These are phyloP conservation scores for Shargacucullia verbasci DNA, from an alignment of 2,888 invertebrate species.

Conservation along the genomic window DNA sequence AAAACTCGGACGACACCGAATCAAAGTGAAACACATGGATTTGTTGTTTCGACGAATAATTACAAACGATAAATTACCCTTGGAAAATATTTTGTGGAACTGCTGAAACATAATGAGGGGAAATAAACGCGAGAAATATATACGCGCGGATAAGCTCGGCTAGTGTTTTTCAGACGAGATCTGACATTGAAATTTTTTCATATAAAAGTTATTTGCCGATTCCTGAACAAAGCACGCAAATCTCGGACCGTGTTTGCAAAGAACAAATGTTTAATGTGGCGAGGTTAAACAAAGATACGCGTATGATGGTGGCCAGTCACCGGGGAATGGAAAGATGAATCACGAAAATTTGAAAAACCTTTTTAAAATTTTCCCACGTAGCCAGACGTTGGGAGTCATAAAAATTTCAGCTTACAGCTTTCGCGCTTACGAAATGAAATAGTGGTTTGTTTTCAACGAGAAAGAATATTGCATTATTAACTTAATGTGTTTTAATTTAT, in stretches of 20 bases:
- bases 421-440: constrained; percentile 77
- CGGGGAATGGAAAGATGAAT: constrained; percentile 68
- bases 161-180: no score
- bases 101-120: constrained; percentile 17
- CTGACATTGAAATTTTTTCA: no score
- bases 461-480: constrained; percentile 62
- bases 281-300: constrained; percentile 72
- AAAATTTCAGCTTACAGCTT: constrained; percentile 78
- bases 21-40: constrained; percentile 76
- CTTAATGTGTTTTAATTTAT: constrained; percentile 65
- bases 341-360: constrained; percentile 76
- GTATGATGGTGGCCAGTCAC: constrained; percentile 62
- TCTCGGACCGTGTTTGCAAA: constrained; percentile 68
- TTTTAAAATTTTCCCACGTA: constrained; percentile 74
- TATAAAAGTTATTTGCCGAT: not conserved
- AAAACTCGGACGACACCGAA: constrained; percentile 78
- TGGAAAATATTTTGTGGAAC: constrained; percentile 27
- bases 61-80: constrained; percentile 48
- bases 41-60: constrained; percentile 61
- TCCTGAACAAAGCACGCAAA: constrained; percentile 49
- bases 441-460: constrained; percentile 70
- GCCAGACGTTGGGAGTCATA: constrained; percentile 74
- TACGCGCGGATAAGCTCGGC: no score
- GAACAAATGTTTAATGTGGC: constrained; percentile 73
- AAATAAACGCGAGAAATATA: not conserved